phyloP scores from a whole-genome alignment of 2,888 invertebrate genomes.

The Macrophya annulata region DNA sequence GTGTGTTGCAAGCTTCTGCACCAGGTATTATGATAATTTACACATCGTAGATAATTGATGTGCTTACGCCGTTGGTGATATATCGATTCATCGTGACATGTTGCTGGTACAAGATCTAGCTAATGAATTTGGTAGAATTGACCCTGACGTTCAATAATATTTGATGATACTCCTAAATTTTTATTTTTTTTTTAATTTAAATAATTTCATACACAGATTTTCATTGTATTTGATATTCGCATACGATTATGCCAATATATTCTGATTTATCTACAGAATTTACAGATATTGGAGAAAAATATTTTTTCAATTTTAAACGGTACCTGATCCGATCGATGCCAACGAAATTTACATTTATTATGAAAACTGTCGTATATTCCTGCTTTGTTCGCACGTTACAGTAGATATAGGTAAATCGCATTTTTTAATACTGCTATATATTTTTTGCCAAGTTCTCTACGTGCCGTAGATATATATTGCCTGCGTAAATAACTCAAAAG shows the following conservation, averaged over 20 bases:
- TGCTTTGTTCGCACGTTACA: not conserved
- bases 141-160: not conserved
- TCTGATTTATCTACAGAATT: not conserved
- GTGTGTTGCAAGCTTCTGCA: constrained; percentile 10
- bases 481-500: not conserved
- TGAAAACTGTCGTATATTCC: not conserved
- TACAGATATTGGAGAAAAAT: not conserved
- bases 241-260: not conserved
- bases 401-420: not conserved
- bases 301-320: not conserved
- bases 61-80: not conserved
- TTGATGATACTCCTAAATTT: not conserved
- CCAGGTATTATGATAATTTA: constrained; percentile 41
- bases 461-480: not conserved
- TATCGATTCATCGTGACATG: constrained; percentile 17
- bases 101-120: not conserved
- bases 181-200: not conserved
- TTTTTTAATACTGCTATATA: not conserved
- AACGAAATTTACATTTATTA: not conserved
- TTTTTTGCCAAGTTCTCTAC: not conserved
- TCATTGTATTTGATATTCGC: not conserved
- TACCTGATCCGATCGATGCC: not conserved
- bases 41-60: constrained; percentile 30
- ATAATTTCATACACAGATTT: not conserved
- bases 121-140: not conserved